Conservation (phyloP, 2,888 invertebrate species). For the Aleiodes testaceus region DNA sequence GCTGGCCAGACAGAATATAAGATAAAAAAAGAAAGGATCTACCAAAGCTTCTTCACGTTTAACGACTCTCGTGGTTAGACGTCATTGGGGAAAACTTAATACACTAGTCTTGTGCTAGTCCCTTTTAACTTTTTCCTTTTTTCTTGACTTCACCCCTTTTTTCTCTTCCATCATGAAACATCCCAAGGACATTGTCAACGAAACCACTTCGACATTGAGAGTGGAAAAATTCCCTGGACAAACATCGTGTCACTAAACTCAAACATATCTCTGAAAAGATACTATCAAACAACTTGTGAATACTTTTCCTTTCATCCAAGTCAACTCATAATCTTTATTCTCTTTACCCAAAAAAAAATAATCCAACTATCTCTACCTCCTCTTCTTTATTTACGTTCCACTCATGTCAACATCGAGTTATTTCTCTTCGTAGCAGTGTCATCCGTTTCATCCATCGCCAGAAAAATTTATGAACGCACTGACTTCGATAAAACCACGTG, state of each 20-base stretch:
- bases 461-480: constrained; percentile 22
- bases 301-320: constrained; percentile 22
- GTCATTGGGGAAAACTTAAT: constrained; percentile 31
- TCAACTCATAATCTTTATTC: constrained; percentile 20
- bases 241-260: constrained; percentile 27
- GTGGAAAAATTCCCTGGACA: constrained; percentile 12
- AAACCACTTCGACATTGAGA: not conserved
- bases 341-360: not conserved
- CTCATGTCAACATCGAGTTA: constrained; percentile 26
- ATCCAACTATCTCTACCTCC: not conserved
- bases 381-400: constrained; percentile 3
- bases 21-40: too few relatives aligned
- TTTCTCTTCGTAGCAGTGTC: constrained; percentile 1
- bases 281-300: constrained; percentile 19
- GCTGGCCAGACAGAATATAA: not conserved
- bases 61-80: constrained; percentile 16
- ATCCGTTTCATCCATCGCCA: constrained; percentile 4
- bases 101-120: constrained; percentile 14
- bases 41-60: constrained; percentile 7
- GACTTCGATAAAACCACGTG: constrained; percentile 17
- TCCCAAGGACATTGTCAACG: constrained; percentile 8
- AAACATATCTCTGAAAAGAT: constrained; percentile 3
- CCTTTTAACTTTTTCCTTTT: constrained; percentile 19
- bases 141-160: too few relatives aligned
- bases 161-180: not conserved